Percentiles rank a stretch among this genome's conserved stretches.
These are phyloP conservation scores for Sturnira hondurensis DNA, from an alignment of 2,113 vertebrate genomes.

Conservation along the genomic window DNA sequence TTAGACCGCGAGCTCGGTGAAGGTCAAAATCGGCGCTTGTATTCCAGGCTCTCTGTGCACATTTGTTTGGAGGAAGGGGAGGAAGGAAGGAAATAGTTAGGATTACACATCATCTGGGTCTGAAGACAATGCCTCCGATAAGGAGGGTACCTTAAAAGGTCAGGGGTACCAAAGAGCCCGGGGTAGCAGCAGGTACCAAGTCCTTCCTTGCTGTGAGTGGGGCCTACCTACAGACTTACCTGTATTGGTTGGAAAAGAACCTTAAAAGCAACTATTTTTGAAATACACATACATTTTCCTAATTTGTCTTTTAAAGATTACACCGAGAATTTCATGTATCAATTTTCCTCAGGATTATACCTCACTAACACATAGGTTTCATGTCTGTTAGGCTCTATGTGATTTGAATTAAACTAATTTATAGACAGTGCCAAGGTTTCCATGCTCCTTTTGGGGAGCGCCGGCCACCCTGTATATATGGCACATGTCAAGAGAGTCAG, in stretches of 20 bases:
- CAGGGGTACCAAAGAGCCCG: neutral
- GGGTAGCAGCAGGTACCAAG: neutral
- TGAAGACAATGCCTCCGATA: neutral
- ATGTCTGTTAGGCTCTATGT: neutral
- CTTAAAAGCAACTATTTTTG: neutral
- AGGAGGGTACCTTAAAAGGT: neutral
- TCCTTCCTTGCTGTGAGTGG: neutral
- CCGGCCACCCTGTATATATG: neutral
- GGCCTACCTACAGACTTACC: neutral
- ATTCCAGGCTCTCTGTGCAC: neutral
- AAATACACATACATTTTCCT: neutral
- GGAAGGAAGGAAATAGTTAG: neutral
- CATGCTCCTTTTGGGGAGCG: neutral
- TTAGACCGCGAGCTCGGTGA: neutral
- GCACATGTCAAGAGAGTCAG: neutral
- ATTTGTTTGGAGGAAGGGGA: neutral
- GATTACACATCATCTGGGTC: neutral
- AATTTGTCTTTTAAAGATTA: conserved; percentile 25
- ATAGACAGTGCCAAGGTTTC: neutral
- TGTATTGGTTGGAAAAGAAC: neutral
- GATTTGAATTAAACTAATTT: neutral
- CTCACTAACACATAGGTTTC: neutral
- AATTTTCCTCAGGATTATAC: neutral
- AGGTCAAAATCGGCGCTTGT: neutral
- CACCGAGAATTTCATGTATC: neutral